These are phyloP conservation scores for Nesidiocoris tenuis DNA, from an alignment of 2,888 invertebrate genomes.

Conservation along the genomic window DNA sequence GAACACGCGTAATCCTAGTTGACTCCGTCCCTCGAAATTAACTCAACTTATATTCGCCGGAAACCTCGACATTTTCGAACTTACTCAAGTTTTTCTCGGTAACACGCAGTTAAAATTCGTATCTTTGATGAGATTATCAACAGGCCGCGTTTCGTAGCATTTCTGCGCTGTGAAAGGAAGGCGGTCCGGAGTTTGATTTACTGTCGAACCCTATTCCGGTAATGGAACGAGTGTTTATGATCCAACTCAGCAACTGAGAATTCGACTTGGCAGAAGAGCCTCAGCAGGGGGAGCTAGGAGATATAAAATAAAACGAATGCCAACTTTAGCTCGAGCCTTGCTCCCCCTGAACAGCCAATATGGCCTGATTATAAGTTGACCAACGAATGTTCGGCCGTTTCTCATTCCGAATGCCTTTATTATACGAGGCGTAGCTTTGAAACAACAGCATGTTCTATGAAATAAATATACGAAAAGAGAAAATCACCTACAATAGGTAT, in stretches of 20 bases:
- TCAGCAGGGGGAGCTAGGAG: conserved; percentile 32
- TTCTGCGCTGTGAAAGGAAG: too few species aligned
- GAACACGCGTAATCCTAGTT: too few species aligned
- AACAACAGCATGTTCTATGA: not conserved
- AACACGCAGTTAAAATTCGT: too few species aligned
- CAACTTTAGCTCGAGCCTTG: conserved; percentile 2
- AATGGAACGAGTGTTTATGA: conserved; percentile 43
- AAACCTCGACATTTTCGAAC: too few species aligned
- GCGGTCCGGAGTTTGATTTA: conserved; percentile 32
- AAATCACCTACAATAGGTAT: too few species aligned
- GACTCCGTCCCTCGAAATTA: too few species aligned
- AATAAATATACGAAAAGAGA: not conserved
- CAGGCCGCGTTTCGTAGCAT: too few species aligned
- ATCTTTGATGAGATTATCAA: too few species aligned
- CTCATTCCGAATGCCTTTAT: conserved; percentile 31
- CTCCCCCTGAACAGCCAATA: conserved; percentile 8
- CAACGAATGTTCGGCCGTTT: conserved; percentile 30
- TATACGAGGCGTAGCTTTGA: conserved; percentile 18
- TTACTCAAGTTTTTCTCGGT: too few species aligned
- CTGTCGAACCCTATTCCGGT: conserved; percentile 39
- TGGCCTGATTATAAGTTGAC: conserved; percentile 42
- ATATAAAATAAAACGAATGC: conserved; percentile 42
- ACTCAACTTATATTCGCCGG: too few species aligned
- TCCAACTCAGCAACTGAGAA: conserved; percentile 9
- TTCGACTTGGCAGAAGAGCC: not conserved